Percentiles rank a stretch among this genome's conserved stretches.
phyloP scores from a whole-genome alignment of 2,888 invertebrate genomes.

The Monoplex corrugatus region DNA sequence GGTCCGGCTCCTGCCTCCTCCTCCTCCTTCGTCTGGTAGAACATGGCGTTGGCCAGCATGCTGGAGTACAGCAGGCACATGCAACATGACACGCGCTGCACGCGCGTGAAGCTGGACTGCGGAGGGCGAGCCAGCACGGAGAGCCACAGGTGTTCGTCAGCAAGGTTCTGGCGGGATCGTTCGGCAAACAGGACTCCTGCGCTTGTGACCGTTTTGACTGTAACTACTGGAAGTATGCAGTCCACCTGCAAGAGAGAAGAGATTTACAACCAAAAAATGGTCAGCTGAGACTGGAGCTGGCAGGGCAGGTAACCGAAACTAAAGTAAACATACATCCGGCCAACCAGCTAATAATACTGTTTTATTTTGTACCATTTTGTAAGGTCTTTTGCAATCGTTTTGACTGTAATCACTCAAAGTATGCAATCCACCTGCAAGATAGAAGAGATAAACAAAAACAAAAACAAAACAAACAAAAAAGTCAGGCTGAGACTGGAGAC shows the following conservation, averaged over 20 bases:
- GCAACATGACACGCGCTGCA: conserved; percentile 82
- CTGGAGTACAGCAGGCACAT: conserved; percentile 82
- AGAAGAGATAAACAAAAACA: too few relatives aligned
- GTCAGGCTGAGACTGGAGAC: too few relatives aligned
- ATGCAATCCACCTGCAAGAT: too few relatives aligned
- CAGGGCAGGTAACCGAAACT: conserved; percentile 82
- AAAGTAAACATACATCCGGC: too few relatives aligned
- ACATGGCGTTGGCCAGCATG: conserved; percentile 84
- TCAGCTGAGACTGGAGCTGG: conserved; percentile 79
- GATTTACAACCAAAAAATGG: conserved; percentile 82
- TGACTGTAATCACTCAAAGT: too few relatives aligned
- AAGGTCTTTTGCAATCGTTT: too few relatives aligned
- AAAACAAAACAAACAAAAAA: too few relatives aligned
- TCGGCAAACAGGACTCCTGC: conserved; percentile 82
- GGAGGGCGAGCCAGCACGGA: conserved; percentile 83
- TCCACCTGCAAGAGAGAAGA: conserved; percentile 80
- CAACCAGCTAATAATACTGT: too few relatives aligned
- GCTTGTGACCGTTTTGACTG: conserved; percentile 81
- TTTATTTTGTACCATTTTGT: too few relatives aligned
- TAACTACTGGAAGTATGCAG: conserved; percentile 82
- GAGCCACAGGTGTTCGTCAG: conserved; percentile 84
- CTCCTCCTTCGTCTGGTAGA: conserved; percentile 79
- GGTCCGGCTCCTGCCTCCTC: conserved; percentile 69
- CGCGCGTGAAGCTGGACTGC: conserved; percentile 82
- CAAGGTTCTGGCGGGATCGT: conserved; percentile 80